Evolutionary conservation across 2,888 invertebrate species (phyloP), one percentile per base, ranked within the genome.

Genomic region (Netelia fuscicornis): DNA sequence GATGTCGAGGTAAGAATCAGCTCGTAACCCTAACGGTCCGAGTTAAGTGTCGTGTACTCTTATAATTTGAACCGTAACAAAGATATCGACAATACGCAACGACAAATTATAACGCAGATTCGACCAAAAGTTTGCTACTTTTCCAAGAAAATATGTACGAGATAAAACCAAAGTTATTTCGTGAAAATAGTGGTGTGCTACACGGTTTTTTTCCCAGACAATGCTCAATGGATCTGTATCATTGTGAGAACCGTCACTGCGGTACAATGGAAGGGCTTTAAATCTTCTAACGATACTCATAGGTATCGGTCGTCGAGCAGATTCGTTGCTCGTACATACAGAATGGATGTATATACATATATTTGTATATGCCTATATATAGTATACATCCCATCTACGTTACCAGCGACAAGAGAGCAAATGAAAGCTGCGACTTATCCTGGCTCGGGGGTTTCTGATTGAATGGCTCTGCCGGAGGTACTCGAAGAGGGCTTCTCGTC

Each of bases 381-480:
- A 37, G 37, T 37, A 5, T 37, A 37, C 37, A 37, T 37, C 79
- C 71, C 56, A 83, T 87, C 86, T 83, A 86, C 87, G 83, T 83
- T 84, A 84, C 37, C 78, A 85, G 60, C 74, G 83, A 86, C 87
- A 86, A 87, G 86, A 87, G 87, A 88, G 86, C 87, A 89, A 87
- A 91, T 91, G 90, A 92, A 91, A 91, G 91, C 90, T 88, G 88
- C 90, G 90, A 92, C 91, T 92, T 91, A 92, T 92, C 92, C 91
- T 88, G 84, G 88, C 86, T 88, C 90, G 87, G 87, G 88, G 89
- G 87, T 90, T 89, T 91, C 91, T 91, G 93, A 93, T 93, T 93
- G 93, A 93, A 93, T 93, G 93, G 93, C 92, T 93, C 87, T 88
- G 92, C 92, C 91, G 89, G 87, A 90, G 92, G 93, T 92, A 90